phyloP scores from a whole-genome alignment of 2,888 invertebrate species.

The Cheilosia urbana region DNA sequence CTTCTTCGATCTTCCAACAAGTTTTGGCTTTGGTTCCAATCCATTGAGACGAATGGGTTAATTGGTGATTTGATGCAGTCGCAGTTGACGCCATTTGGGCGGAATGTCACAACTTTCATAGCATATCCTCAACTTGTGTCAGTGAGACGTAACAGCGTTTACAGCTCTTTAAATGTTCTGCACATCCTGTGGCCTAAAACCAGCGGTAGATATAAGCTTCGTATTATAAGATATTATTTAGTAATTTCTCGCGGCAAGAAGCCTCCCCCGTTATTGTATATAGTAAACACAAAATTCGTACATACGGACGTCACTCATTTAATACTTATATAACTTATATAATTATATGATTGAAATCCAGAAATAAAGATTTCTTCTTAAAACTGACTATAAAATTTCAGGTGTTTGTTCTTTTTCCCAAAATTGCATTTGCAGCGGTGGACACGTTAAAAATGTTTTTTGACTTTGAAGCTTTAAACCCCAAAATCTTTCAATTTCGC shows the following conservation, averaged over 20 bases:
- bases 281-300: not conserved
- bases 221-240: not conserved
- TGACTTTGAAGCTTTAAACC: too few relatives aligned
- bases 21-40: too few relatives aligned
- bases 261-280: not conserved
- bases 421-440: not conserved
- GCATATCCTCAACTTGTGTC: too few relatives aligned
- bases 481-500: too few relatives aligned
- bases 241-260: not conserved
- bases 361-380: slow-evolving; percentile 36
- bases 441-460: too few relatives aligned
- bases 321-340: not conserved
- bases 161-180: too few relatives aligned
- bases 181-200: not conserved
- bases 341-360: not conserved
- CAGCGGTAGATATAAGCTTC: not conserved
- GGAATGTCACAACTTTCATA: too few relatives aligned
- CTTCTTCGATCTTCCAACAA: too few relatives aligned
- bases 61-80: too few relatives aligned
- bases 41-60: too few relatives aligned
- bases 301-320: not conserved
- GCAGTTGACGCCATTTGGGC: too few relatives aligned
- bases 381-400: not conserved
- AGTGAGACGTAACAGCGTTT: too few relatives aligned
- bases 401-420: not conserved